These are phyloP conservation scores for Corythucha ciliata DNA, from an alignment of 2,888 invertebrate species.

Conservation along the genomic window DNA sequence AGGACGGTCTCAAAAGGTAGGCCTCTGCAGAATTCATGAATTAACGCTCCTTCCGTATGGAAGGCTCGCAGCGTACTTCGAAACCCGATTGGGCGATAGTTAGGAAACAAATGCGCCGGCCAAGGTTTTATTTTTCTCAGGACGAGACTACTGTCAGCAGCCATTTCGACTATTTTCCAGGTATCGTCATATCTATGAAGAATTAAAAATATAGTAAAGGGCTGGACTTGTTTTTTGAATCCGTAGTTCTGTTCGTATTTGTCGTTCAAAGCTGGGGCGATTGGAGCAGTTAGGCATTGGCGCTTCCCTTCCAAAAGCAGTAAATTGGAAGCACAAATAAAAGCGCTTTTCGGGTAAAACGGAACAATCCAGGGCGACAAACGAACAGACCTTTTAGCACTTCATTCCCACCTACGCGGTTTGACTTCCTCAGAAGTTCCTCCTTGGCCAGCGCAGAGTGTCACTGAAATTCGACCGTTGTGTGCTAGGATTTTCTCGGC, in stretches of 20 bases:
- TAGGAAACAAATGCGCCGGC: constrained; percentile 38
- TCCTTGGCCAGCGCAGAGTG: constrained; percentile 49
- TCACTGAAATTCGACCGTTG: constrained; percentile 42
- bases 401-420: constrained; percentile 37
- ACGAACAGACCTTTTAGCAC: not conserved
- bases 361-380: not conserved
- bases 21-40: no score
- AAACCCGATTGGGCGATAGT: constrained; percentile 45
- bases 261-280: no score
- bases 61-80: no score
- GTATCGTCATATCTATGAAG: constrained; percentile 42
- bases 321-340: no score
- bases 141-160: constrained; percentile 45
- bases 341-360: no score
- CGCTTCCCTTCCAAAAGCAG: no score
- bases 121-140: constrained; percentile 43
- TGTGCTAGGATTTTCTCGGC: constrained; percentile 41
- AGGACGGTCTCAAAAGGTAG: no score
- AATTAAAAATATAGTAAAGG: not conserved
- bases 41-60: no score
- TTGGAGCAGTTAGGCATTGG: no score
- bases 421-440: constrained; percentile 43
- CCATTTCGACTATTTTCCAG: constrained; percentile 50
- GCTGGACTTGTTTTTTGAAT: no score
- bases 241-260: no score